These are phyloP conservation scores for Flabesymbios commensalis DNA, from an alignment of 2,888 invertebrate genomes.

Conservation along the genomic window DNA sequence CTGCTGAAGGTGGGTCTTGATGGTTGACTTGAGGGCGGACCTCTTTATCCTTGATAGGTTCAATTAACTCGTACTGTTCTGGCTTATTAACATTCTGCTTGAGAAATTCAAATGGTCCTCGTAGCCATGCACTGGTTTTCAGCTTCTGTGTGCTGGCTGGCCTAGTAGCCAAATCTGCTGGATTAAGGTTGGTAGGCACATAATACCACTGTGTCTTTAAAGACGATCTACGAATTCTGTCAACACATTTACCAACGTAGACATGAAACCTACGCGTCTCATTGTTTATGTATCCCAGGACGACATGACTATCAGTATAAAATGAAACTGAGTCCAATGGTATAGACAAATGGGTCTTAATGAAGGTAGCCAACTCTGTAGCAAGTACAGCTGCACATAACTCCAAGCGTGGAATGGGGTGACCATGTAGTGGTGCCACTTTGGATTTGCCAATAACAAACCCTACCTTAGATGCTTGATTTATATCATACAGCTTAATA, in stretches of 20 bases:
- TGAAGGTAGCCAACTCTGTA: neutral
- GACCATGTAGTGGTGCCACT: neutral
- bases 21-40: neutral
- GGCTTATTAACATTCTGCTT: too few species aligned
- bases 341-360: neutral
- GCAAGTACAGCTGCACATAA: neutral
- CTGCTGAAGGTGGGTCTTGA: neutral
- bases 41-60: neutral
- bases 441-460: neutral
- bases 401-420: neutral
- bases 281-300: slow-evolving; percentile 4
- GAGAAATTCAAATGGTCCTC: too few species aligned
- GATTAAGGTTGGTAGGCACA: slow-evolving; percentile 14
- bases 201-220: slow-evolving; percentile 16
- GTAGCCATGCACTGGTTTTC: too few species aligned
- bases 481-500: too few species aligned
- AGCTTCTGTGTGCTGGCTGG: too few species aligned
- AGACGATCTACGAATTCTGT: neutral
- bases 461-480: neutral
- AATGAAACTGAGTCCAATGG: neutral
- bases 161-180: slow-evolving; percentile 19
- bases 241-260: slow-evolving; percentile 24
- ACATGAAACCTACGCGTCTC: slow-evolving; percentile 10
- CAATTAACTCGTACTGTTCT: too few species aligned
- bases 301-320: slow-evolving; percentile 4